Evolutionary conservation across 2,113 vertebrate species (phyloP).

Genomic region (Chaetops frenatus): DNA sequence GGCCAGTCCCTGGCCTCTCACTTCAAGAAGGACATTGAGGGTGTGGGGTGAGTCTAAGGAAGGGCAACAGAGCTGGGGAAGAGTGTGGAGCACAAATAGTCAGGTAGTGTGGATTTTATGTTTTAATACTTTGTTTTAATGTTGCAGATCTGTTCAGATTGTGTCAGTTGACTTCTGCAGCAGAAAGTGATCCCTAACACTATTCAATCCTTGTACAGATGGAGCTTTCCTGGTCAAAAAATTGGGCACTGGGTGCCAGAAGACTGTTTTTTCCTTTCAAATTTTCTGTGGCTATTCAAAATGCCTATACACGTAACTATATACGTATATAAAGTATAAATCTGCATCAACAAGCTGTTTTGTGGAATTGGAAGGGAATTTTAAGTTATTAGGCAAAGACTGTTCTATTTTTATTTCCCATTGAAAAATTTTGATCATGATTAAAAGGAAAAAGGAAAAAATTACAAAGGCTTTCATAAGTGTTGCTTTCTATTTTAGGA

Average conservation of each 20-base stretch:
- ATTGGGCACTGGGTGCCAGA: background rate
- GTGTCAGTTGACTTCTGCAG: background rate
- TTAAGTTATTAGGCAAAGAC: background rate
- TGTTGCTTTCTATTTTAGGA: background rate
- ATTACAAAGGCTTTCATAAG: background rate
- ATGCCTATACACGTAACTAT: background rate
- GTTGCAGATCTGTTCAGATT: background rate
- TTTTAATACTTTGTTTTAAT: background rate
- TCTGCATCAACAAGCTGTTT: background rate
- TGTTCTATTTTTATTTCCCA: background rate
- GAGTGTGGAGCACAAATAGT: background rate
- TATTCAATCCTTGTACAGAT: background rate
- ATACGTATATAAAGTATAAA: background rate
- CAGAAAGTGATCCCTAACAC: background rate
- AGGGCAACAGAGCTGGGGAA: background rate
- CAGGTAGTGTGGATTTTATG: background rate
- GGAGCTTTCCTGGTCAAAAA: background rate
- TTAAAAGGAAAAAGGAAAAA: background rate
- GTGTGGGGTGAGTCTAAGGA: accelerated
- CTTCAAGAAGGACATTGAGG: background rate
- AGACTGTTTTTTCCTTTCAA: background rate
- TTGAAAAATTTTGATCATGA: background rate
- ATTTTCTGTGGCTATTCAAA: background rate
- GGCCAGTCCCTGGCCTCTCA: background rate
- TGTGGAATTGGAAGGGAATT: background rate